Conservation (phyloP, 1,140 invertebrate species). For the Zaprionus kolodkinae region DNA sequence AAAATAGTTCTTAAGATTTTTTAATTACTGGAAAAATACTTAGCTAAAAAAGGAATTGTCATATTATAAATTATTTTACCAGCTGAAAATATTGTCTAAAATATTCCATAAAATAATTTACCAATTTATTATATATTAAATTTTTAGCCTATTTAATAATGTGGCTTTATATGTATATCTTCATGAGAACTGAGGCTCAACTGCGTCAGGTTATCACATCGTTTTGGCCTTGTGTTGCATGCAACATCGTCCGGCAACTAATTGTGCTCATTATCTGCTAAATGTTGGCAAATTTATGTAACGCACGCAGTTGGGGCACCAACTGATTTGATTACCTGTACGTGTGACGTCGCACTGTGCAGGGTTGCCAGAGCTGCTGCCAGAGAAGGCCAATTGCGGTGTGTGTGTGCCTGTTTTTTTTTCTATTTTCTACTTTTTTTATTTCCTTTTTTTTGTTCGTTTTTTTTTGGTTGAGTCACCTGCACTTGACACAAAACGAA, state of each 20-base stretch:
- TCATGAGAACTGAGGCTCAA: not conserved
- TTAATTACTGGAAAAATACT: too few species aligned
- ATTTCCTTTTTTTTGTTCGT: conserved; percentile 21
- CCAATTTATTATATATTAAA: too few species aligned
- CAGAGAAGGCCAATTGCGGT: conserved; percentile 8
- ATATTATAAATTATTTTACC: too few species aligned
- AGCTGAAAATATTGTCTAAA: too few species aligned
- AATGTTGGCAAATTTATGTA: conserved; percentile 80
- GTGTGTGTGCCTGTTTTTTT: not conserved
- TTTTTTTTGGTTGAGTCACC: conserved; percentile 47
- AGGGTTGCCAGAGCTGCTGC: not conserved
- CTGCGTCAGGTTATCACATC: conserved; percentile 30
- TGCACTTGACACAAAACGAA: conserved; percentile 36
- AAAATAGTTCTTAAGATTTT: too few species aligned
- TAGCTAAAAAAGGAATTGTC: too few species aligned
- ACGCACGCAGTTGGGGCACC: conserved; percentile 69
- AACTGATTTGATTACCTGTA: conserved; percentile 80
- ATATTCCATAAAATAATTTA: too few species aligned
- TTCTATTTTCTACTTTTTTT: too few species aligned
- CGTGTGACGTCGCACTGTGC: conserved; percentile 39
- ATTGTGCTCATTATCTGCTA: conserved; percentile 81
- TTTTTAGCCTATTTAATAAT: too few species aligned
- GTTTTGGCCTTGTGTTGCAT: conserved; percentile 22
- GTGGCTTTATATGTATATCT: too few species aligned
- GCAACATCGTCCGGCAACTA: conserved; percentile 53